Conservation (phyloP, 2,797 vertebrate genomes). For the Typhlichthys eigenmanni region DNA sequence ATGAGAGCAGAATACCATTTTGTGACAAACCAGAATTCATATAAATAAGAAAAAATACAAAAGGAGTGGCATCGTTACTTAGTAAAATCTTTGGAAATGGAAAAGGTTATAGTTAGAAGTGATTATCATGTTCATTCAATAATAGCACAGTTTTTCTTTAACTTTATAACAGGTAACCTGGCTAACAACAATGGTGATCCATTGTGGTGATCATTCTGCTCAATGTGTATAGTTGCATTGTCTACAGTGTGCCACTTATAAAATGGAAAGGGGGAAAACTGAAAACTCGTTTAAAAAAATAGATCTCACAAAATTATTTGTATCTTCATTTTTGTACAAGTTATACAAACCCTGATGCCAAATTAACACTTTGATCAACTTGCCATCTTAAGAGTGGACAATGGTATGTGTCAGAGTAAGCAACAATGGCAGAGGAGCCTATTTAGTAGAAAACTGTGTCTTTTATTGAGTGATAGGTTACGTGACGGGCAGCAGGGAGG, state of each 20-base stretch:
- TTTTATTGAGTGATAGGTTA: no score
- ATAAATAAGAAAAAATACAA: conserved; percentile 2
- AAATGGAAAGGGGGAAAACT: not conserved
- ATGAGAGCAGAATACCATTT: conserved; percentile 1
- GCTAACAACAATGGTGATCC: not conserved
- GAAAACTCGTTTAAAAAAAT: no score
- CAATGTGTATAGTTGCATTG: not conserved
- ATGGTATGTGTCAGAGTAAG: no score
- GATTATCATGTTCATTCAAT: not conserved
- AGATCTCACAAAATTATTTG: no score
- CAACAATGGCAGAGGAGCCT: not conserved
- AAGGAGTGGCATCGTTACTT: conserved; percentile 4
- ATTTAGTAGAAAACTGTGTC: not conserved
- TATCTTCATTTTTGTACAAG: no score
- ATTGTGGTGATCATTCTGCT: not conserved
- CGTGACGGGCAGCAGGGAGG: no score
- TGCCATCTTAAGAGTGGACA: not conserved
- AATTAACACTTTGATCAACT: not conserved
- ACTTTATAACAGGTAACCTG: no score
- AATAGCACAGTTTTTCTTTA: no score
- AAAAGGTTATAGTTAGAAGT: conserved; percentile 5
- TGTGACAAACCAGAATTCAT: conserved; percentile 10
- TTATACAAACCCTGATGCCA: no score
- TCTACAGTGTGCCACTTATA: not conserved
- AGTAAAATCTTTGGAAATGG: conserved; percentile 17